Conservation (phyloP, 2,797 vertebrate genomes). For the Crocidura indochinensis region DNA sequence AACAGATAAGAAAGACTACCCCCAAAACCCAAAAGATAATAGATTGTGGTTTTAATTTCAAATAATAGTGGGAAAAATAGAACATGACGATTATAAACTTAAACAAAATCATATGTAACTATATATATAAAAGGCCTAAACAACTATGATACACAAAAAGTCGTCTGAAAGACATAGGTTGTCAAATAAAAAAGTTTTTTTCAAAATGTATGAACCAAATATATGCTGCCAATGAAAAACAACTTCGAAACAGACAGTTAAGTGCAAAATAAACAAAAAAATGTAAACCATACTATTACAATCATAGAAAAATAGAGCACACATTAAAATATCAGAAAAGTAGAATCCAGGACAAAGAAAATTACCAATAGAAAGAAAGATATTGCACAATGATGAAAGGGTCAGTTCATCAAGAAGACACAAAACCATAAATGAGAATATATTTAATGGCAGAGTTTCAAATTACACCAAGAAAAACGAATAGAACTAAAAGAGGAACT, state of each 20-base stretch:
- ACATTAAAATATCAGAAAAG: slow-evolving; percentile 61
- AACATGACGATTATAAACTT: background rate
- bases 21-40: slow-evolving; percentile 42
- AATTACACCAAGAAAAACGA: slow-evolving; percentile 23
- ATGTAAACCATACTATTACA: background rate
- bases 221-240: slow-evolving; percentile 21
- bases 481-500: slow-evolving; percentile 18
- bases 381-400: slow-evolving; percentile 44
- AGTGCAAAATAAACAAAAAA: slow-evolving; percentile 52
- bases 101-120: background rate
- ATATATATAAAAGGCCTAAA: slow-evolving; percentile 46
- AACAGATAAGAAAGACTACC: slow-evolving; percentile 50
- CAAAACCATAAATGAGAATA: slow-evolving; percentile 20
- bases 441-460: slow-evolving; percentile 30
- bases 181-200: slow-evolving; percentile 43
- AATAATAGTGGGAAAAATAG: slow-evolving; percentile 11
- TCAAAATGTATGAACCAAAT: slow-evolving; percentile 31
- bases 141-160: slow-evolving; percentile 13
- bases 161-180: slow-evolving; percentile 10
- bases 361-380: slow-evolving; percentile 27
- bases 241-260: slow-evolving; percentile 51
- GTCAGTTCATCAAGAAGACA: slow-evolving; percentile 29
- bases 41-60: slow-evolving; percentile 33
- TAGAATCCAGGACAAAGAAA: slow-evolving; percentile 31
- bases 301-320: slow-evolving; percentile 12